These are phyloP conservation scores for Muraenolepis orangiensis DNA, from an alignment of 2,797 vertebrate genomes.

Conservation along the genomic window DNA sequence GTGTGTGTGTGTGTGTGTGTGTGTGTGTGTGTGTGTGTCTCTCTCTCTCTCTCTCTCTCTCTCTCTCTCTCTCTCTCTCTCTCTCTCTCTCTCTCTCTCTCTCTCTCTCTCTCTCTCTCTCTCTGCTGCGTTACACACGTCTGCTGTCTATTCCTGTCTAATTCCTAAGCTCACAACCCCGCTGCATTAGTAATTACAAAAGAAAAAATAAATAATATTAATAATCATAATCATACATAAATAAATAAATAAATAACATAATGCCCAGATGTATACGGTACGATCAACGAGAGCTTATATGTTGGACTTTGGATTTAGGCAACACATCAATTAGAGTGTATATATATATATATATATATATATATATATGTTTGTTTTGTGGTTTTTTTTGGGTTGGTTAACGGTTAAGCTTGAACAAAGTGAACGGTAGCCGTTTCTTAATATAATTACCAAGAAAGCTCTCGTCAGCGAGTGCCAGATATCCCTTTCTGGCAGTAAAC, in stretches of 20 bases:
- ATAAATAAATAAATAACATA: constrained; percentile 44
- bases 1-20: too few relatives aligned
- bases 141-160: constrained; percentile 73
- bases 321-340: constrained; percentile 75
- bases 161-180: constrained; percentile 76
- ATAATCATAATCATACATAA: too few relatives aligned
- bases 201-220: constrained; percentile 41
- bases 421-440: constrained; percentile 59
- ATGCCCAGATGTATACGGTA: constrained; percentile 70
- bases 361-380: background rate
- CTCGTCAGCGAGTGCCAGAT: constrained; percentile 63
- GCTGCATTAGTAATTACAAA: constrained; percentile 83
- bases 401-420: constrained; percentile 61
- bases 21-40: too few relatives aligned
- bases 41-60: constrained; percentile 17
- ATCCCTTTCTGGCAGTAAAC: constrained; percentile 58
- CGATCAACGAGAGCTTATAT: constrained; percentile 67
- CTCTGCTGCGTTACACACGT: constrained; percentile 40
- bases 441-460: constrained; percentile 69
- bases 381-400: constrained; percentile 14
- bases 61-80: constrained; percentile 22
- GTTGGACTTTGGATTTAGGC: constrained; percentile 74
- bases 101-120: constrained; percentile 66
- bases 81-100: constrained; percentile 35
- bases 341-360: background rate